Conservation (phyloP, 2,888 invertebrate genomes). For the Trissolcus brochymenae region DNA sequence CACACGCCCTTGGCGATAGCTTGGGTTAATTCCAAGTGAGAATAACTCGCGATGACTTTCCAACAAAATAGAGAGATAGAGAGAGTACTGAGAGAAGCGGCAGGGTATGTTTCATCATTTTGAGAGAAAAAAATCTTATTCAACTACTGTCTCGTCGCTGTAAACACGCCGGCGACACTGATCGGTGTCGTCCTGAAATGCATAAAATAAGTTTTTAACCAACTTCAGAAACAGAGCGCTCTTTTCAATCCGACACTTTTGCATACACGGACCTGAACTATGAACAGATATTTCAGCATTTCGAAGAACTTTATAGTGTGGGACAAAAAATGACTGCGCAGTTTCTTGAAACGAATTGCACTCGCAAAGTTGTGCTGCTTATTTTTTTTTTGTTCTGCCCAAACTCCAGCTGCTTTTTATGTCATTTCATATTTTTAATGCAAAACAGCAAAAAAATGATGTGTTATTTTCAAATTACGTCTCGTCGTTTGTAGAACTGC, state of each 20-base stretch:
- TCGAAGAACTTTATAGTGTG: neutral
- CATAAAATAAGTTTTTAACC: conserved; percentile 12
- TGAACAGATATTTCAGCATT: conserved; percentile 6
- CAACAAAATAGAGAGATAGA: conserved; percentile 10
- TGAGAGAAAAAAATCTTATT: neutral
- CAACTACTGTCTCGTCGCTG: conserved; percentile 6
- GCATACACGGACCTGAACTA: neutral
- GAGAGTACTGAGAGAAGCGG: neutral
- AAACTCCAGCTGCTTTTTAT: no score
- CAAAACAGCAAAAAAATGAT: no score
- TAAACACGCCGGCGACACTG: conserved; percentile 16
- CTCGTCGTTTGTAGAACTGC: no score
- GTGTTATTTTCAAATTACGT: no score
- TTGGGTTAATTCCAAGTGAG: conserved; percentile 37
- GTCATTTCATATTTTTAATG: no score
- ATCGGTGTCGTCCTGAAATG: conserved; percentile 7
- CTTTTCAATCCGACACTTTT: conserved; percentile 1
- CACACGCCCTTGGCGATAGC: conserved; percentile 15
- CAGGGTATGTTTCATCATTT: neutral
- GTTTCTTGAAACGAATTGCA: no score
- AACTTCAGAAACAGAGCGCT: conserved; percentile 3
- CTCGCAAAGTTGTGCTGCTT: no score
- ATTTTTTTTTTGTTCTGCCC: no score
- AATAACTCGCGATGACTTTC: conserved; percentile 23
- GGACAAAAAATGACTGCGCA: neutral